A percentile compares a stretch with the other conserved stretches of the same genome.
These are phyloP conservation scores for Scaptomyza cyrtandrae DNA, from an alignment of 2,888 invertebrate genomes.

Conservation along the genomic window DNA sequence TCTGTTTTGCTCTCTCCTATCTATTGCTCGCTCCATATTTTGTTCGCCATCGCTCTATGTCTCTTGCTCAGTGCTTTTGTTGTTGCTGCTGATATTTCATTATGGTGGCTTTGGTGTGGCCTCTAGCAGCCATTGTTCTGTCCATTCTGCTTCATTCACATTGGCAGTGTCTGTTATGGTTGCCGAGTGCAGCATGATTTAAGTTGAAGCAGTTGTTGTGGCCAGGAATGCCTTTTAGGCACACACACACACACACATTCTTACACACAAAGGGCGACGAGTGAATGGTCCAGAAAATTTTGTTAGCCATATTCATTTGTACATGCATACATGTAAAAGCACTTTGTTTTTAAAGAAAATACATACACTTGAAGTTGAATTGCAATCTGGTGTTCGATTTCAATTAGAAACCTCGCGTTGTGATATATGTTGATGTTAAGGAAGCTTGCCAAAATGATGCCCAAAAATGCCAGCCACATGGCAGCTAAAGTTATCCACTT, in stretches of 20 bases:
- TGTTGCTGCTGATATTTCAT: conserved; percentile 13
- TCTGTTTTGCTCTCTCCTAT: background rate
- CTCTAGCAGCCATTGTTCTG: conserved; percentile 3
- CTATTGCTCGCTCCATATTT: background rate
- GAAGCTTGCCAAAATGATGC: background rate
- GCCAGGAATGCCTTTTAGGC: conserved; percentile 9
- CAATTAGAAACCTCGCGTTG: background rate
- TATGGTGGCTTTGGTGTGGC: conserved; percentile 15
- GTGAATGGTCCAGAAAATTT: conserved; percentile 21
- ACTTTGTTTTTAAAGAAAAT: conserved; percentile 32
- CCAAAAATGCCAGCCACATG: background rate
- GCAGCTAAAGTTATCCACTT: conserved; percentile 9
- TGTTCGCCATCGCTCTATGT: background rate
- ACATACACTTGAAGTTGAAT: background rate
- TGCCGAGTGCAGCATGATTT: conserved; percentile 47
- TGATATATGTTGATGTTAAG: conserved; percentile 1
- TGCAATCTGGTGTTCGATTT: background rate
- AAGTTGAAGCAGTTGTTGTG: conserved; percentile 41
- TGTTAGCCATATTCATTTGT: conserved; percentile 32
- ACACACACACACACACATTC: background rate
- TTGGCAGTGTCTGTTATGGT: conserved; percentile 37
- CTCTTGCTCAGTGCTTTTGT: background rate
- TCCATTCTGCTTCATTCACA: conserved; percentile 1
- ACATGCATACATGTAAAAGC: conserved; percentile 38
- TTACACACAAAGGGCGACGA: background rate